These are phyloP conservation scores for Leptogaster cylindrica DNA, from an alignment of 2,888 invertebrate genomes.

Conservation along the genomic window DNA sequence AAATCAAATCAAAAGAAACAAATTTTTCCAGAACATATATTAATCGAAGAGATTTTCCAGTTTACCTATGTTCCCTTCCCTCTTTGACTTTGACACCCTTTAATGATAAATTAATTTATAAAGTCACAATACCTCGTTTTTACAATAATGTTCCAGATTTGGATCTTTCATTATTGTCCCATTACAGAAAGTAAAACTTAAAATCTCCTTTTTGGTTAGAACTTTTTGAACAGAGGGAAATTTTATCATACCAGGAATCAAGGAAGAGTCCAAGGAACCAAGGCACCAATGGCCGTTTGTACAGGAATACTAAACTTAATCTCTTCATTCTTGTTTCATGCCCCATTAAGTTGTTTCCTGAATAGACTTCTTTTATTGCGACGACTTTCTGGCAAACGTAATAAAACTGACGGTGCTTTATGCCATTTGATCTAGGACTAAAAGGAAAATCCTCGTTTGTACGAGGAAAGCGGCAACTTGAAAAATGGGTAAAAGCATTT, in stretches of 20 bases:
- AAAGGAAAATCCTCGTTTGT: background rate
- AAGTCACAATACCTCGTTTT: too few relatives aligned
- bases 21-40: too few relatives aligned
- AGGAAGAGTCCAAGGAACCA: background rate
- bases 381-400: slow-evolving; percentile 33
- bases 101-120: too few relatives aligned
- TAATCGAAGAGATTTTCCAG: too few relatives aligned
- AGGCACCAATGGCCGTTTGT: slow-evolving; percentile 23
- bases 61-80: too few relatives aligned
- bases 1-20: too few relatives aligned
- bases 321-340: slow-evolving; percentile 38
- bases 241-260: slow-evolving; percentile 28
- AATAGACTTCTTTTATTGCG: slow-evolving; percentile 36
- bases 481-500: slow-evolving; percentile 22
- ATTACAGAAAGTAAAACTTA: slow-evolving; percentile 3
- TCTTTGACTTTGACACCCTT: too few relatives aligned
- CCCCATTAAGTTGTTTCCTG: slow-evolving; percentile 37
- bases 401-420: slow-evolving; percentile 29
- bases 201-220: slow-evolving; percentile 4
- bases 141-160: too few relatives aligned
- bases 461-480: slow-evolving; percentile 14
- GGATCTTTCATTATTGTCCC: background rate
- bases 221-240: background rate
- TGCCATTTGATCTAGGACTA: slow-evolving; percentile 29
- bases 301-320: slow-evolving; percentile 24